Evolutionary conservation across 2,113 vertebrate genomes (phyloP).

Genomic region (Shinisaurus crocodilurus): DNA sequence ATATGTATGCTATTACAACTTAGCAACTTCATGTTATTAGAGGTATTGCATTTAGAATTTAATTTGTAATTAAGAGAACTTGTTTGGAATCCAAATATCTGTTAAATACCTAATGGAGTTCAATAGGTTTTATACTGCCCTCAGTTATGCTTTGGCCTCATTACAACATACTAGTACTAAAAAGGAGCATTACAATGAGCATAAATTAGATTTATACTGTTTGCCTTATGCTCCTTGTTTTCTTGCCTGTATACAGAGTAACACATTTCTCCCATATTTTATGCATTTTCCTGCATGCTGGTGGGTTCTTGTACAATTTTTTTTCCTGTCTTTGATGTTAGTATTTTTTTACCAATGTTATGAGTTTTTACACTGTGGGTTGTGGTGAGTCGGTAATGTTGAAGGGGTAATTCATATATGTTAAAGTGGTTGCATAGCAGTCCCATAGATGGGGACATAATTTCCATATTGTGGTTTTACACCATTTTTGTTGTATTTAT

Average conservation of each 20-base stretch:
- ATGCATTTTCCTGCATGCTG: not conserved
- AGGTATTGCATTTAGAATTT: constrained; percentile 58
- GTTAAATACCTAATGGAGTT: constrained; percentile 37
- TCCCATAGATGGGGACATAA: not conserved
- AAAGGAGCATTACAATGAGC: constrained; percentile 34
- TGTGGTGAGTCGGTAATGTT: not conserved
- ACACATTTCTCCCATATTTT: not conserved
- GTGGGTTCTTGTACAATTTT: not conserved
- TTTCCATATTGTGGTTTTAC: not conserved
- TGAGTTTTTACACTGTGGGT: constrained; percentile 22
- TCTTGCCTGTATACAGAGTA: constrained; percentile 13
- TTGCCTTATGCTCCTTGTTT: not conserved
- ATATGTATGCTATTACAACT: constrained; percentile 28
- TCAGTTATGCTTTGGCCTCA: constrained; percentile 43
- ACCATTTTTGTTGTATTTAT: not conserved
- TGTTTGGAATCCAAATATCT: constrained; percentile 56
- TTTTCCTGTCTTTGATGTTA: not conserved
- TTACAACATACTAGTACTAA: constrained; percentile 40
- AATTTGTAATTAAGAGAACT: constrained; percentile 55
- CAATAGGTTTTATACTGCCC: constrained; percentile 28
- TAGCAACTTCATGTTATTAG: constrained; percentile 57
- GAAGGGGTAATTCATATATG: not conserved
- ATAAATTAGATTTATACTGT: constrained; percentile 36
- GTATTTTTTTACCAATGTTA: constrained; percentile 27
- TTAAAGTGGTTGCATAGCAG: not conserved